phyloP scores from a whole-genome alignment of 2,113 vertebrate genomes.

The Psephotus haematonotus region DNA sequence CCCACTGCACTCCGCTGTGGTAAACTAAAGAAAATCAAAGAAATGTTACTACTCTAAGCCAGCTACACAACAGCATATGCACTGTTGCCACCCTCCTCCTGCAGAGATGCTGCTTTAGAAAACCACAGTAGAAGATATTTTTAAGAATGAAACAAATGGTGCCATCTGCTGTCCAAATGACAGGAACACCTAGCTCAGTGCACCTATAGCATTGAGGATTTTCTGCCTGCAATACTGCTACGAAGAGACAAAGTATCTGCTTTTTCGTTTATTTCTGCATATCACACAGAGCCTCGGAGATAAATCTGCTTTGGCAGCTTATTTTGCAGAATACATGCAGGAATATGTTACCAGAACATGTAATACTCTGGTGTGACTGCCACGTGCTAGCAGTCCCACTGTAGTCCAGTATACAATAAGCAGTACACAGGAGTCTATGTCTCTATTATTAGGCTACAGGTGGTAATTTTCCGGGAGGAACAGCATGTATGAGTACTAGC shows the following conservation, averaged over 20 bases:
- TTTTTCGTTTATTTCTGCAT: neutral
- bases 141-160: slow-evolving; percentile 17
- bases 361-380: neutral
- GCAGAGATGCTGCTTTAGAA: neutral
- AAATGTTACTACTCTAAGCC: neutral
- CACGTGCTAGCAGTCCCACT: neutral
- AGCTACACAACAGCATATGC: neutral
- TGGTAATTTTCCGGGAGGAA: neutral
- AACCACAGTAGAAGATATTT: neutral
- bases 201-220: fast-evolving
- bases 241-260: fast-evolving
- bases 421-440: neutral
- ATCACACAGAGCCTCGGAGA: neutral
- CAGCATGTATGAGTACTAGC: neutral
- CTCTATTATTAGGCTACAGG: neutral
- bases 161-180: slow-evolving; percentile 40
- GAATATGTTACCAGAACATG: neutral
- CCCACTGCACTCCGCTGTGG: fast-evolving
- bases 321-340: neutral
- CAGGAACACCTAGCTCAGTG: fast-evolving
- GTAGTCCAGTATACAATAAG: neutral
- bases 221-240: neutral
- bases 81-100: neutral
- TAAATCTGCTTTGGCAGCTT: neutral
- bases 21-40: neutral